Evolutionary conservation across 1,140 invertebrate genomes (phyloP), one percentile per base, ranked within the genome.

Genomic region (Megathymus violae): DNA sequence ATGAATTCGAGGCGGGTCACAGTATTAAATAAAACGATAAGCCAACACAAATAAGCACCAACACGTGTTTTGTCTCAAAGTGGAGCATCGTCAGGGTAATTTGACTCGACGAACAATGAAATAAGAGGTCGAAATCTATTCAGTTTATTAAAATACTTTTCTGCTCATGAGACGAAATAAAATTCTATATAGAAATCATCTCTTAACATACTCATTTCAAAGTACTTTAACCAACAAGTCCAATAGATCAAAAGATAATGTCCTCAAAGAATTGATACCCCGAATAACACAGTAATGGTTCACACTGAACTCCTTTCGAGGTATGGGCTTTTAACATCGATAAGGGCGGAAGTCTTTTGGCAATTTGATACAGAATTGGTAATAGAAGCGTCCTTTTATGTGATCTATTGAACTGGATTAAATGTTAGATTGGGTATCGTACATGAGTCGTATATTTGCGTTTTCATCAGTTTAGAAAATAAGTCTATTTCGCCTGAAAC

Each of bases 351-450:
- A 56, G 40, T 56, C 52, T 31, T 56, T 56, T 56, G 52, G 22
- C 52, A 56, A 44, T 56, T 56, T 43, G 52, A 56, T 25, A 19
- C 40, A 9, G 17, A 44, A 44, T 44, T 31, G 19, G 19, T 27
- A 44, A 31, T 43, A 56, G 13, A n/a, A 36, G 40, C 41, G 41
- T 59, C 59, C 69, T 71, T 75, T 75, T 56, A 67, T 67, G 69
- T 75, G 72, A 71, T 69, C 60, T 69, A 51, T 62, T 64, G 69
- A 64, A 56, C 63, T 40, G 51, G 3, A 54, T 64, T 60, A 67
- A 69, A 75, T 63, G 19, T 54, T 43, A 15, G 5, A 27, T 41
- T 41, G 10, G n/a, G 19, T 25, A 6, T 38, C 1, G 9, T 25
- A 7, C 25, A 27, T 16, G 15, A 25, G 19, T 22, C 1, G 7